These are phyloP conservation scores for Hipposideros larvatus DNA, from an alignment of 2,797 vertebrate genomes.

Conservation along the genomic window DNA sequence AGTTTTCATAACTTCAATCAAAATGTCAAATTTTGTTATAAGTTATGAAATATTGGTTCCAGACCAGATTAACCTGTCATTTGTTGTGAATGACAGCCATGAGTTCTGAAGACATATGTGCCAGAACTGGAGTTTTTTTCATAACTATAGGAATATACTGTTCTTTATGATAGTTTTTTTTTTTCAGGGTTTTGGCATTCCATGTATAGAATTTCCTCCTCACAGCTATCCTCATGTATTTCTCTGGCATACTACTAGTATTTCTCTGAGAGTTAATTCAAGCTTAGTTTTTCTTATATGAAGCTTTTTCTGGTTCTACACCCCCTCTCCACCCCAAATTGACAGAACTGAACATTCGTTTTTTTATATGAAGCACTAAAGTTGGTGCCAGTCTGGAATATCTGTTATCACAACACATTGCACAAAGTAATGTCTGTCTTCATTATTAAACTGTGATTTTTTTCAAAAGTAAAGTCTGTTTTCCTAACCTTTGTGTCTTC, in stretches of 20 bases:
- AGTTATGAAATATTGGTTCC: neutral
- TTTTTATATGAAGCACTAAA: neutral
- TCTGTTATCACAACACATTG: neutral
- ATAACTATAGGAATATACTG: neutral
- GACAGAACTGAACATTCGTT: fast-evolving
- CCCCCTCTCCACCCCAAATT: neutral
- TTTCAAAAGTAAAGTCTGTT: neutral
- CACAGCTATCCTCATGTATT: neutral
- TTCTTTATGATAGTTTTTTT: neutral
- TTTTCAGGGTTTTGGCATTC: neutral
- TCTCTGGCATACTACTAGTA: neutral
- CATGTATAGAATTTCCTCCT: neutral
- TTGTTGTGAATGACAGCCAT: neutral
- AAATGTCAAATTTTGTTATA: neutral
- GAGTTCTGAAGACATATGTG: neutral
- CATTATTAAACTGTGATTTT: neutral
- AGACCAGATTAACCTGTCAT: neutral
- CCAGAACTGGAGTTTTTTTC: neutral
- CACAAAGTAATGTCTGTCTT: neutral
- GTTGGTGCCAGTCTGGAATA: neutral
- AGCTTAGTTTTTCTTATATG: neutral
- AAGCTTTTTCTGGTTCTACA: neutral
- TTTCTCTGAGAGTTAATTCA: neutral
- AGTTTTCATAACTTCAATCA: neutral
- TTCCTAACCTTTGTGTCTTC: neutral